Percentiles rank a stretch among this genome's conserved stretches.
Evolutionary conservation across 2,113 vertebrate species (phyloP).

Genomic region (Tragelaphus strepsiceros): DNA sequence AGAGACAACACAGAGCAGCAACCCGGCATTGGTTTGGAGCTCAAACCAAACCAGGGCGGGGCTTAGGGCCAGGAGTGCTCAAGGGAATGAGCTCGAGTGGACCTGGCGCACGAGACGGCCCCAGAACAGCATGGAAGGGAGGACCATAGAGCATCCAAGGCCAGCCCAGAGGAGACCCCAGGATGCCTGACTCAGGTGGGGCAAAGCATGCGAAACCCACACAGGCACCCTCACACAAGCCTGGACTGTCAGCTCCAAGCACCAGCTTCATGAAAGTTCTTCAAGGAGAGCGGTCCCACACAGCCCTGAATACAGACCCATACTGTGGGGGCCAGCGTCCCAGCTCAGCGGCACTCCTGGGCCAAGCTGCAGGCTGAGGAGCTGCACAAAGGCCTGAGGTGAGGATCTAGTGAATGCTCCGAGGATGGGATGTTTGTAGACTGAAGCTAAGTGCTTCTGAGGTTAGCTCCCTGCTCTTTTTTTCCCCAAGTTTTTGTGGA

Average conservation of each 20-base stretch:
- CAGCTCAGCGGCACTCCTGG: conserved; percentile 40
- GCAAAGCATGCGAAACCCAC: neutral
- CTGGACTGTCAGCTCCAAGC: neutral
- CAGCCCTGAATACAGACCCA: conserved; percentile 40
- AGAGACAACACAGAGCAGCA: neutral
- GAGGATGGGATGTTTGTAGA: neutral
- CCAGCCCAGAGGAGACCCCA: neutral
- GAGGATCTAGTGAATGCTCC: neutral
- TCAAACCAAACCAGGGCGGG: neutral
- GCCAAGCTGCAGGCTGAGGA: neutral
- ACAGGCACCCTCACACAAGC: neutral
- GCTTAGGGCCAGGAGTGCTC: neutral
- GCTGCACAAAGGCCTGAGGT: neutral
- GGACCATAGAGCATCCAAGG: neutral
- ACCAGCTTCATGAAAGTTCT: neutral
- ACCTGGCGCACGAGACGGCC: accelerated
- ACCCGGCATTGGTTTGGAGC: neutral
- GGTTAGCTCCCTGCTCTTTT: neutral
- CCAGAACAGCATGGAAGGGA: neutral
- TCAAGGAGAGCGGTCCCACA: neutral
- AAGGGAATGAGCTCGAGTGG: neutral
- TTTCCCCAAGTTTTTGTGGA: neutral
- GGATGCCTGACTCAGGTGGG: neutral
- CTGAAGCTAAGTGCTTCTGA: neutral
- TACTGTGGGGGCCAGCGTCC: conserved; percentile 46